Conservation (phyloP, 2,113 vertebrate genomes). For the Aleadryas rufinucha region DNA sequence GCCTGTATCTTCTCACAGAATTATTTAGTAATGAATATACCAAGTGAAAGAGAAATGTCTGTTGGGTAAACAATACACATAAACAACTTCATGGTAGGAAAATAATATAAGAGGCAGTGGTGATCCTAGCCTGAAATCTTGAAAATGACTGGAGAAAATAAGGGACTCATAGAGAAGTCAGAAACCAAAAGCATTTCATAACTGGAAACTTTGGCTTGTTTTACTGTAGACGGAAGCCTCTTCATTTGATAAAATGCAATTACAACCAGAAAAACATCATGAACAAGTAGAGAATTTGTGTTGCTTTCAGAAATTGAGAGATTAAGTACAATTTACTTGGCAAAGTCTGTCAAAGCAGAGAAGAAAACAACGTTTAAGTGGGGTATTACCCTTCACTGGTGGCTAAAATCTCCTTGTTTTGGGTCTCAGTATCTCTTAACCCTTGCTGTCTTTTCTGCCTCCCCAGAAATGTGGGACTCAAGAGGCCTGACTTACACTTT, state of each 20-base stretch:
- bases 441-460: not conserved
- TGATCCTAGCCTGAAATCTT: slow-evolving; percentile 47
- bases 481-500: not conserved
- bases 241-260: not conserved
- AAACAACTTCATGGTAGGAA: slow-evolving; percentile 41
- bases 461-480: accelerated
- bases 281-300: not conserved
- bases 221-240: not conserved
- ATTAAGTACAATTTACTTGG: not conserved
- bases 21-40: slow-evolving; percentile 68
- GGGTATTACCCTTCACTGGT: not conserved
- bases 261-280: not conserved
- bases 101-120: slow-evolving; percentile 29
- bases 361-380: not conserved
- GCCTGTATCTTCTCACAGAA: slow-evolving; percentile 75
- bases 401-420: not conserved
- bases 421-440: not conserved
- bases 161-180: not conserved
- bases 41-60: slow-evolving; percentile 61
- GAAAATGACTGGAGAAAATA: slow-evolving; percentile 48
- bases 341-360: not conserved
- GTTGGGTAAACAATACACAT: slow-evolving; percentile 27
- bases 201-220: not conserved
- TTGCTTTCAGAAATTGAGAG: not conserved
- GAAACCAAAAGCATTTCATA: not conserved